Conservation (phyloP, 1,140 invertebrate genomes). For the roundworm (Caenorhabditis elegans) region WBcel235 BX284605.5:20773501-20774000, state of each 20-base stretch:
- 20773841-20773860: background rate
- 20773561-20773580: too few species aligned
- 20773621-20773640: background rate
- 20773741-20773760: too few species aligned
- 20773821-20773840: too few species aligned
- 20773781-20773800: too few species aligned
- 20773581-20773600: background rate
- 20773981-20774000: background rate
- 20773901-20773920: conserved; percentile 37
- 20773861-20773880: background rate
- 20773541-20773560: background rate
- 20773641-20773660: background rate
- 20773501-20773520: background rate
- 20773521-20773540: background rate
- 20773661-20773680: background rate
- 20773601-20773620: background rate
- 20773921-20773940: conserved; percentile 29
- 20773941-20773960: conserved; percentile 40
- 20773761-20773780: too few species aligned
- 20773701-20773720: background rate
- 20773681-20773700: background rate
- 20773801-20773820: too few species aligned
- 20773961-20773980: conserved; percentile 40
- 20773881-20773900: background rate
- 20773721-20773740: background rate